phyloP scores from a whole-genome alignment of 1,140 invertebrate genomes.

The Metaphire vulgaris region DNA sequence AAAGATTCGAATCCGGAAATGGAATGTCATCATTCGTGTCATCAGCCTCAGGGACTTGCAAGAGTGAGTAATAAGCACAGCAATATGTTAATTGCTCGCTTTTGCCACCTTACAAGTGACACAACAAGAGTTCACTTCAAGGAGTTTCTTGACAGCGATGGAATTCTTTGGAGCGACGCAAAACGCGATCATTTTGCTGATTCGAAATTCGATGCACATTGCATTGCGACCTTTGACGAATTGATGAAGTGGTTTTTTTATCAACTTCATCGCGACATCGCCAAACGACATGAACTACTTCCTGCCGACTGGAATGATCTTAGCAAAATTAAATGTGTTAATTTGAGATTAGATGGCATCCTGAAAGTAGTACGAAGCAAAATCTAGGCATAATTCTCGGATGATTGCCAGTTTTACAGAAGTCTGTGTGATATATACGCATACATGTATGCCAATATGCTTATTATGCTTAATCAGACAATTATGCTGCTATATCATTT shows the following conservation, averaged over 20 bases:
- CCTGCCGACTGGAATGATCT: not conserved
- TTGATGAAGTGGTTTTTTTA: not conserved
- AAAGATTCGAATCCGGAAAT: not conserved
- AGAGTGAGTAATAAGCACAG: not conserved
- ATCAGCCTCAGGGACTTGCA: not conserved
- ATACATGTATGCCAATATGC: too few species aligned
- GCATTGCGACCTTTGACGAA: not conserved
- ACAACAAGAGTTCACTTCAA: not conserved
- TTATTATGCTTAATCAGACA: too few species aligned
- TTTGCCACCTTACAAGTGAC: not conserved
- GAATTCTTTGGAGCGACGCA: not conserved
- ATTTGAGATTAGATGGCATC: not conserved
- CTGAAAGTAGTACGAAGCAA: not conserved
- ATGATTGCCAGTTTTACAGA: too few species aligned
- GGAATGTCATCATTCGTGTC: not conserved
- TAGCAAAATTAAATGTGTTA: not conserved
- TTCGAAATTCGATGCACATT: not conserved
- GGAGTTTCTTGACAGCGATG: not conserved
- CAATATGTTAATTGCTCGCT: not conserved
- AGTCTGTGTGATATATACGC: too few species aligned
- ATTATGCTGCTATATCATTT: too few species aligned
- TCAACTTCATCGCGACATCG: not conserved
- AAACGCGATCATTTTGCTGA: not conserved
- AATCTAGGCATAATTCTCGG: too few species aligned
- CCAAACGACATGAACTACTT: not conserved